These are phyloP conservation scores for Gymnocheta viridis DNA, from an alignment of 2,888 invertebrate genomes.

Conservation along the genomic window DNA sequence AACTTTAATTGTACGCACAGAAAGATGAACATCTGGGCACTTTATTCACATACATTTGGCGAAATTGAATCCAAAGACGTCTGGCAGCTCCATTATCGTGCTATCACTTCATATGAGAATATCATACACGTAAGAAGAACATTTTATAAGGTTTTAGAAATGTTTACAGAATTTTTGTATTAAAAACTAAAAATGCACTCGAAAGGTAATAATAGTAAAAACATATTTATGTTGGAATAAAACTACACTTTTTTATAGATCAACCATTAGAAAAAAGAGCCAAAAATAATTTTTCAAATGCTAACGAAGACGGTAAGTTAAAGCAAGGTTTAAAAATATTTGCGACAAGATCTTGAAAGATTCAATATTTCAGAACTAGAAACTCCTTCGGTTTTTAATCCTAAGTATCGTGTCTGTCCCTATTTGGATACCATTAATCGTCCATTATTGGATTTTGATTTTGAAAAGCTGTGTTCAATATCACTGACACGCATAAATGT, in stretches of 20 bases:
- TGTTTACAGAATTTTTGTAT: slow-evolving; percentile 13
- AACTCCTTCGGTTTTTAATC: slow-evolving; percentile 82
- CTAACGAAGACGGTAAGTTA: slow-evolving; percentile 69
- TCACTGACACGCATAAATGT: slow-evolving; percentile 99
- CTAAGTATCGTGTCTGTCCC: slow-evolving; percentile 89
- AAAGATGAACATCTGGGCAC: no score
- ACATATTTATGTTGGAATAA: not conserved
- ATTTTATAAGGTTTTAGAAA: not conserved
- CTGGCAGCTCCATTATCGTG: not conserved
- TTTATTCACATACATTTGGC: no score
- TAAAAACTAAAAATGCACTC: slow-evolving; percentile 59
- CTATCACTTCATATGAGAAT: not conserved
- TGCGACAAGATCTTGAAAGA: no score
- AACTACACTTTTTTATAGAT: slow-evolving; percentile 12
- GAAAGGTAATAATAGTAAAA: slow-evolving; percentile 56
- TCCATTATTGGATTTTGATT: slow-evolving; percentile 98
- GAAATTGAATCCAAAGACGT: no score
- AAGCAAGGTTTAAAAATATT: not conserved
- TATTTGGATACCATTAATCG: slow-evolving; percentile 99
- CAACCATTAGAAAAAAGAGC: slow-evolving; percentile 62
- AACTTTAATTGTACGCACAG: no score
- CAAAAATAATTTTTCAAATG: slow-evolving; percentile 40
- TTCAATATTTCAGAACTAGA: slow-evolving; percentile 71
- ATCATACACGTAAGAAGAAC: slow-evolving; percentile 3
- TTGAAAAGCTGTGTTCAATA: slow-evolving; percentile 99